Base-by-base conservation (phyloP, 2,797 vertebrate species). In the Aythya fuligula region DNA sequence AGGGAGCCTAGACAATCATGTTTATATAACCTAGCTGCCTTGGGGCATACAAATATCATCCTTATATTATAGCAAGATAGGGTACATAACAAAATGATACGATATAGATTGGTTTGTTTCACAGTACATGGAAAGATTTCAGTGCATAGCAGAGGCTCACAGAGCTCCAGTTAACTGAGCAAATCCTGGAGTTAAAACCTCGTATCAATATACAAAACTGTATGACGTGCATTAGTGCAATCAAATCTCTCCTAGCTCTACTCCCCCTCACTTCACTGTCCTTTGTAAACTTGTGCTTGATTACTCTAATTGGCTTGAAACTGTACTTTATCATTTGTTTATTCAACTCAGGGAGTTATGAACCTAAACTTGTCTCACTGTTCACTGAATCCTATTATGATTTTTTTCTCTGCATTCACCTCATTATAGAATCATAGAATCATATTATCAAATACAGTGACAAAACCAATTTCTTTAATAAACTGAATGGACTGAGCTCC, bases 241-340 rank as follows among this genome's bases (percentile, higher is more conserved):
- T 83, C 64, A 77, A 60, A 70, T 5, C 15, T 56, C 62, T 89
- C 41, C 51, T 57, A 34, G 22, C 13, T 49, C 58, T 69, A 65
- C n/a, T 57, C 62, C 62, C 18, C 36, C 51, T 6, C 10, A 83
- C 38, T 38, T 91, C 34, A 25, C 9, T 39, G 43, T 38, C 34
- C 28, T 84, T 34, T 58, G 34, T 58, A 82, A 95, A 60, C 13
- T 60, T 25, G 17, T 30, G n/a, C 11, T 67, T 73, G 72, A 70
- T 87, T 76, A 62, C 8, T 79, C 25, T 85, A 91, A 85, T 69
- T 91, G 41, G 47, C 84, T 76, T 28, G 45, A 90, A 93, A 72
- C 14, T 20, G 11, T 2, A 12, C 28, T 93, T 84, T 77, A n/a
- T 45, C 36, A 78, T 89, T 81, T 84, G 28, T 43, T 85, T 86